phyloP scores from a whole-genome alignment of 2,797 vertebrate genomes.

The Takifugu rubripes region DNA sequence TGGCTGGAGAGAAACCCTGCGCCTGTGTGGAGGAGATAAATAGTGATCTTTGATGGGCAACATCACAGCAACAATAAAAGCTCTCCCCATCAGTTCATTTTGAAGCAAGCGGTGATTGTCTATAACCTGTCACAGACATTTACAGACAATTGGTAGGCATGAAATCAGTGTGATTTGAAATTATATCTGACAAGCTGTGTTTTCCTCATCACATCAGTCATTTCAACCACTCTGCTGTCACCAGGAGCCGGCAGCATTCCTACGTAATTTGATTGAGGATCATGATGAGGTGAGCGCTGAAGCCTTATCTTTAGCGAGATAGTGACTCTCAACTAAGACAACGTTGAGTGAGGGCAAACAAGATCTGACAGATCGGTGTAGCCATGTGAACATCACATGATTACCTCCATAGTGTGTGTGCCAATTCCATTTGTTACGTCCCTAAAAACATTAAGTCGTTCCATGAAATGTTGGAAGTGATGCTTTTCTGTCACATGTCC shows the following conservation, averaged over 20 bases:
- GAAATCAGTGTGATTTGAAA: slow-evolving; percentile 17
- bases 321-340: too few species aligned
- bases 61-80: not conserved
- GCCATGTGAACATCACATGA: too few species aligned
- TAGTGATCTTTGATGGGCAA: slow-evolving; percentile 2
- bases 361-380: too few species aligned
- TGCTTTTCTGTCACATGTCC: too few species aligned
- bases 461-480: too few species aligned
- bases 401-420: too few species aligned
- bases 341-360: too few species aligned
- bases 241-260: slow-evolving; percentile 12
- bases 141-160: not conserved
- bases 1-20: slow-evolving; percentile 5
- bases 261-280: slow-evolving; percentile 7
- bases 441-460: too few species aligned
- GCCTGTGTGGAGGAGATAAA: slow-evolving; percentile 4
- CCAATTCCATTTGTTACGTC: too few species aligned
- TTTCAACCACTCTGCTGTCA: slow-evolving; percentile 1
- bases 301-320: too few species aligned
- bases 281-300: slow-evolving; percentile 3
- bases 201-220: slow-evolving; percentile 27
- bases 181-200: slow-evolving; percentile 12
- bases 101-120: slow-evolving; percentile 1
- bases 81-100: not conserved
- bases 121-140: not conserved